These are phyloP conservation scores for Cherax quadricarinatus DNA, from an alignment of 1,140 invertebrate species.

Conservation along the genomic window DNA sequence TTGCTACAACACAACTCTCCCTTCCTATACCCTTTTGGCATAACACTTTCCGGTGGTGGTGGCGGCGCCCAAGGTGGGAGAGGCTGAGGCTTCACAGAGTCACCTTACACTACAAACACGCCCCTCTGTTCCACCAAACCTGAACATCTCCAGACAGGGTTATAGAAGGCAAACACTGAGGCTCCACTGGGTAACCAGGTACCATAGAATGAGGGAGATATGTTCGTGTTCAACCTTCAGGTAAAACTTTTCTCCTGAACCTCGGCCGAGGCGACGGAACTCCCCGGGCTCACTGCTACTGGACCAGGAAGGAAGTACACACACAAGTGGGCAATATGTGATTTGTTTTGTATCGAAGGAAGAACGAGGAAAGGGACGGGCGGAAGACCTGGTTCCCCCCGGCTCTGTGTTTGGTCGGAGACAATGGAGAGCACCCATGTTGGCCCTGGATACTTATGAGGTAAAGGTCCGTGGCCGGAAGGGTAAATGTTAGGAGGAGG, in stretches of 20 bases:
- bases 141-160: slow-evolving; percentile 17
- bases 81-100: slow-evolving; percentile 14
- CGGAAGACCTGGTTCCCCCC: slow-evolving; percentile 58
- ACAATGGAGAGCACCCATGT: slow-evolving; percentile 38
- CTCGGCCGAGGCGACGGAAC: slow-evolving; percentile 8
- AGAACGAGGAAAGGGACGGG: slow-evolving; percentile 14
- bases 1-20: too few species aligned
- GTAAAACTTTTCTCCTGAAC: neutral
- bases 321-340: slow-evolving; percentile 18
- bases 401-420: slow-evolving; percentile 39
- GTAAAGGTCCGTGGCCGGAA: slow-evolving; percentile 59
- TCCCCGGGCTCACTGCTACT: neutral
- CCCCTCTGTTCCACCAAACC: slow-evolving; percentile 23
- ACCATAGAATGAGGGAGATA: neutral
- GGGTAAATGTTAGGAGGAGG: slow-evolving; percentile 54
- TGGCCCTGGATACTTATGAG: neutral
- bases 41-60: neutral
- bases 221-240: too few species aligned
- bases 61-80: neutral
- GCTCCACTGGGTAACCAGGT: slow-evolving; percentile 3
- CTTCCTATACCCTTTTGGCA: neutral
- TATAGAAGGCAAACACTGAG: slow-evolving; percentile 44
- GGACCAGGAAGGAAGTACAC: neutral
- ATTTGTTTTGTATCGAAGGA: slow-evolving; percentile 25
- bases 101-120: slow-evolving; percentile 45